Evolutionary conservation across 1,140 invertebrate species (phyloP), one percentile per base, ranked within the genome.

Genomic region (Drosophila sturtevanti): DNA sequence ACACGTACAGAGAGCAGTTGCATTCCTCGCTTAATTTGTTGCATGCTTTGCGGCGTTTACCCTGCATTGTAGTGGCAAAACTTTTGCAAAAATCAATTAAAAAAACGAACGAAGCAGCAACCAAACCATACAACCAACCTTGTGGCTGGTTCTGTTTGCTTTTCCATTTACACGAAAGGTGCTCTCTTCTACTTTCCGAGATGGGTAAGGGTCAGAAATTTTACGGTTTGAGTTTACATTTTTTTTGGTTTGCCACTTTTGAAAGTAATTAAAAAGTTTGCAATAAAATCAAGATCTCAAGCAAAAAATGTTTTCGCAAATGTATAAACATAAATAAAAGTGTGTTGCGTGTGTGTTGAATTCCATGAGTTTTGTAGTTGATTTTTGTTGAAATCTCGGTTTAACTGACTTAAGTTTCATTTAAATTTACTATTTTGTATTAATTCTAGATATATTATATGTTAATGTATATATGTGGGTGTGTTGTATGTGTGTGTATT

Each of bases 11-110:
- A 65, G 54, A 54, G 35, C 62, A 77, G 77, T 74, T 86, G 75
- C 81, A 86, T 87, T 86, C 78, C 77, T 35, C 63, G 68, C 79
- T 86, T 79, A 86, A 86, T 87, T 87, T 87, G 79, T 76, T 79
- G 74, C 71, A 76, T 87, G 76, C 82, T 79, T 74, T 81, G 74
- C 38, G 68, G 82, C 41, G 58, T 31, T 54, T 58, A 58, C 41
- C 41, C 41, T 48, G 41, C 41, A 48, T 61, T 34, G 56, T 24
- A 24, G 62, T 34, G 22, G 64, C 68, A 69, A 68, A 81, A 81
- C 48, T 82, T 66, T 79, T 51, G 51, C 24, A 78, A 37, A 78
- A 67, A 75, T 58, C 63, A 48, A 64, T 51, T 69, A 37, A 56
- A 37, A 65, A 21, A 72, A 24, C 52, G n/a, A 12, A 38, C n/a